These are phyloP conservation scores for Phymanthus crucifer DNA, from an alignment of 92 coral and sea anemone species.

Conservation along the genomic window DNA sequence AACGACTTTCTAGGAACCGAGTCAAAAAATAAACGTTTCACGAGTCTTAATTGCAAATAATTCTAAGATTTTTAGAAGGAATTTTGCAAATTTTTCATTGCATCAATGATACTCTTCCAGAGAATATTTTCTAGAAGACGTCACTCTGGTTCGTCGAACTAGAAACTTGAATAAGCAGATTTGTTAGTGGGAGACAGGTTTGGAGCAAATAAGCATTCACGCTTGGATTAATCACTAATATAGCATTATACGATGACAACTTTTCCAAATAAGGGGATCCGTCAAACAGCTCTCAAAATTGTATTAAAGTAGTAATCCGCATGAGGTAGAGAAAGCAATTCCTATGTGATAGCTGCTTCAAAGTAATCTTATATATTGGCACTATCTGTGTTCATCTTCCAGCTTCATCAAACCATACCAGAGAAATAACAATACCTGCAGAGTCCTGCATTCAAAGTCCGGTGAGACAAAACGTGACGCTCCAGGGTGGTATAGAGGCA, in stretches of 20 bases:
- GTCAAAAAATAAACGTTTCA: too few relatives aligned
- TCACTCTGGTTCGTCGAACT: not conserved
- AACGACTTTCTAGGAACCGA: too few relatives aligned
- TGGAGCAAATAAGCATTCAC: not conserved
- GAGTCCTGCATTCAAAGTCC: slow-evolving; percentile 94
- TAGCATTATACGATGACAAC: not conserved
- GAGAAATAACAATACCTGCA: slow-evolving; percentile 59
- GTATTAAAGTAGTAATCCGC: too few relatives aligned
- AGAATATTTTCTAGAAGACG: slow-evolving; percentile 4
- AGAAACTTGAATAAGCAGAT: not conserved
- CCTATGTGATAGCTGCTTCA: not conserved
- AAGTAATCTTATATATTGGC: not conserved
- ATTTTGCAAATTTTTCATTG: not conserved
- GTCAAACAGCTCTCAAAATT: not conserved
- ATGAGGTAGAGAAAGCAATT: not conserved
- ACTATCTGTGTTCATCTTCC: not conserved
- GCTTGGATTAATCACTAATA: not conserved
- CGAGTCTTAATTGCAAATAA: too few relatives aligned
- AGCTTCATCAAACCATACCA: slow-evolving; percentile 53
- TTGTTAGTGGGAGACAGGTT: slow-evolving; percentile 4
- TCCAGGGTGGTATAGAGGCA: slow-evolving; percentile 95
- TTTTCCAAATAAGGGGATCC: not conserved
- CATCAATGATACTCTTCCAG: not conserved
- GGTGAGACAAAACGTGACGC: slow-evolving; percentile 87
- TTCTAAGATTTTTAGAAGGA: too few relatives aligned